Percentiles rank a stretch among this genome's conserved stretches.
Conservation (phyloP, 2,888 invertebrate genomes). For the Hemistola chrysoprasaria region DNA sequence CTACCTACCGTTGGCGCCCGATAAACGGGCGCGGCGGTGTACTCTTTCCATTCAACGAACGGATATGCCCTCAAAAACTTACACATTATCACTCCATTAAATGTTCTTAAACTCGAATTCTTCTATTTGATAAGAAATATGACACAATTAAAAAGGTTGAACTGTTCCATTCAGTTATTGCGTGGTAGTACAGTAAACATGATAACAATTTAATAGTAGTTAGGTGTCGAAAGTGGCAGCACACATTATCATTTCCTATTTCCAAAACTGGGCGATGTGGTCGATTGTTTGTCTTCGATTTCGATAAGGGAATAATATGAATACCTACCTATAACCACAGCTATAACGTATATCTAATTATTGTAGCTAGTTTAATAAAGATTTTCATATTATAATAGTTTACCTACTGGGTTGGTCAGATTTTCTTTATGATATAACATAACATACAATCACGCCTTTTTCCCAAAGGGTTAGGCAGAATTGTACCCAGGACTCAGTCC, state of each 20-base stretch:
- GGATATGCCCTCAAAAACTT: conserved; percentile 31
- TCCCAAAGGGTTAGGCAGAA: too few relatives aligned
- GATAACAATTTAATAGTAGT: conserved; percentile 54
- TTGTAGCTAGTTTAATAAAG: too few relatives aligned
- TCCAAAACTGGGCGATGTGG: conserved; percentile 2
- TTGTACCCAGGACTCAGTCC: too few relatives aligned
- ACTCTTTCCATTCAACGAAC: conserved; percentile 53
- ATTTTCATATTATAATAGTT: too few relatives aligned
- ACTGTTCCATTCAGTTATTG: conserved; percentile 54
- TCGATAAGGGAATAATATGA: too few relatives aligned
- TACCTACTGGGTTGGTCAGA: too few relatives aligned
- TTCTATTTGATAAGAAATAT: conserved; percentile 41
- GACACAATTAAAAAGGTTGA: conserved; percentile 45
- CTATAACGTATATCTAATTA: too few relatives aligned
- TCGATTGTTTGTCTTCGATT: too few relatives aligned
- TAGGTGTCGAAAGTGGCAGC: conserved; percentile 50
- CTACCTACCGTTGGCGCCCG: conserved; percentile 51
- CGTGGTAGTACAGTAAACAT: conserved; percentile 59
- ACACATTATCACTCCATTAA: conserved; percentile 36
- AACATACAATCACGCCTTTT: too few relatives aligned
- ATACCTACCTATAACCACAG: too few relatives aligned
- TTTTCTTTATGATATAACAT: too few relatives aligned
- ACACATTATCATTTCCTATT: conserved; percentile 44
- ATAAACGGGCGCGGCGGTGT: conserved; percentile 61
- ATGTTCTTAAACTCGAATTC: conserved; percentile 37